Conservation (phyloP, 2,888 invertebrate species). For the Cremastobaeus sp. region DNA sequence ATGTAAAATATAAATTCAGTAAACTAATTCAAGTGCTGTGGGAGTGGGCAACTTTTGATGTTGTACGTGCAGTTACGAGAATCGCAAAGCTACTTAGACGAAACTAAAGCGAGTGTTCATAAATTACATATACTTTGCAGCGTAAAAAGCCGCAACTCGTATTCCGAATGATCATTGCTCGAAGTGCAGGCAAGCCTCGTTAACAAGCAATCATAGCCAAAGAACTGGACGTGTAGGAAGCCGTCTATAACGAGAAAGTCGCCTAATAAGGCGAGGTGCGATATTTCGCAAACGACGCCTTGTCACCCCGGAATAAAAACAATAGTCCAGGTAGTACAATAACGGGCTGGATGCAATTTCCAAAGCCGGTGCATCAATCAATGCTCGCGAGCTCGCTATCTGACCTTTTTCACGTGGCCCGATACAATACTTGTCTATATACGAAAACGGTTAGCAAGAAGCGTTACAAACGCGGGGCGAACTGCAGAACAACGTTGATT, state of each 20-base stretch:
- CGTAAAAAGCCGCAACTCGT: constrained; percentile 27
- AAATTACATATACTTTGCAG: constrained; percentile 7
- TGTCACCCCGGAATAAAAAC: constrained; percentile 52
- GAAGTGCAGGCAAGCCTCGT: constrained; percentile 40
- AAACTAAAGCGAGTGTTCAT: constrained; percentile 6
- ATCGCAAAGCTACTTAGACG: constrained; percentile 11
- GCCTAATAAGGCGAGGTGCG: constrained; percentile 53
- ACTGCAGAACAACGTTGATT: too few relatives aligned
- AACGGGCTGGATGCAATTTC: constrained; percentile 45
- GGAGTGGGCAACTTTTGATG: too few relatives aligned
- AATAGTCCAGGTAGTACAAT: constrained; percentile 40
- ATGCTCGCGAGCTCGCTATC: constrained; percentile 26
- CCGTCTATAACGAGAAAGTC: constrained; percentile 44
- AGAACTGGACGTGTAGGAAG: constrained; percentile 49
- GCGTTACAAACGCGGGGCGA: too few relatives aligned
- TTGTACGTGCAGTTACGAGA: background rate
- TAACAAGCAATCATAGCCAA: constrained; percentile 50
- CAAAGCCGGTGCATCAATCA: constrained; percentile 43
- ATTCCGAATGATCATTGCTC: constrained; percentile 37
- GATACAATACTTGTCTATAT: too few relatives aligned
- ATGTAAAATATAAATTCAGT: background rate
- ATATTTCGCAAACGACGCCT: constrained; percentile 52
- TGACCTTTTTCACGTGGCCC: too few relatives aligned
- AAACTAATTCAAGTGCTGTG: too few relatives aligned
- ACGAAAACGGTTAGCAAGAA: too few relatives aligned